Evolutionary conservation across 2,113 vertebrate species (phyloP).

Genomic region (Saguinus imperator): DNA sequence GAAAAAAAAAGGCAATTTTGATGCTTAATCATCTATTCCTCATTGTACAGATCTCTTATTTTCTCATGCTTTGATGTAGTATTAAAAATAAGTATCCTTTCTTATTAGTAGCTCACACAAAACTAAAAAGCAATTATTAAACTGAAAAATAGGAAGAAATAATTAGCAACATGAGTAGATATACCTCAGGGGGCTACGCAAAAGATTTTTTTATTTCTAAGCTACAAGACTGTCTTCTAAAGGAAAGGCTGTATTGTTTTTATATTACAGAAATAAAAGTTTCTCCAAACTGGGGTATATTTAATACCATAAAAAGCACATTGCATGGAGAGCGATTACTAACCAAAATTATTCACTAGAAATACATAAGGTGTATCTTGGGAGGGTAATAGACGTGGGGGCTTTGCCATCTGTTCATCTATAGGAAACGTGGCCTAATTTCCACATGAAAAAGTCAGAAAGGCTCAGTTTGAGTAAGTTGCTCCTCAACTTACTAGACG

Average conservation of each 20-base stretch:
- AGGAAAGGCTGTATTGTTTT: background rate
- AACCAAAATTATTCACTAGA: background rate
- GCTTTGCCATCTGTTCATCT: too few species aligned
- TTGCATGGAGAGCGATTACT: background rate
- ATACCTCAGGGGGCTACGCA: background rate
- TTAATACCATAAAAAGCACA: background rate
- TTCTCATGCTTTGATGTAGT: background rate
- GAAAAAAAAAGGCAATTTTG: background rate
- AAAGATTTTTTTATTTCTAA: slow-evolving; percentile 17
- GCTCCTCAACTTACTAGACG: background rate
- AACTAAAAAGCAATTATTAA: slow-evolving; percentile 33
- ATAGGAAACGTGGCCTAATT: background rate
- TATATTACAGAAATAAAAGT: background rate
- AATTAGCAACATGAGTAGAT: slow-evolving; percentile 27
- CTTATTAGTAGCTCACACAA: background rate
- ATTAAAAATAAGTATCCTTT: background rate
- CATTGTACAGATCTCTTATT: background rate
- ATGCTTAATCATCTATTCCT: background rate
- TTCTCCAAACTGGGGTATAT: background rate
- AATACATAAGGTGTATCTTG: background rate
- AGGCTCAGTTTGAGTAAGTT: background rate
- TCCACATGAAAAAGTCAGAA: background rate
- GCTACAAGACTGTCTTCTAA: background rate
- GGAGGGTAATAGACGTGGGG: fast-evolving
- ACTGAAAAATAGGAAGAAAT: background rate